A percentile compares a stretch with the other conserved stretches of the same genome.
Conservation (phyloP, 2,888 invertebrate species). For the Trachelus tabidus region DNA sequence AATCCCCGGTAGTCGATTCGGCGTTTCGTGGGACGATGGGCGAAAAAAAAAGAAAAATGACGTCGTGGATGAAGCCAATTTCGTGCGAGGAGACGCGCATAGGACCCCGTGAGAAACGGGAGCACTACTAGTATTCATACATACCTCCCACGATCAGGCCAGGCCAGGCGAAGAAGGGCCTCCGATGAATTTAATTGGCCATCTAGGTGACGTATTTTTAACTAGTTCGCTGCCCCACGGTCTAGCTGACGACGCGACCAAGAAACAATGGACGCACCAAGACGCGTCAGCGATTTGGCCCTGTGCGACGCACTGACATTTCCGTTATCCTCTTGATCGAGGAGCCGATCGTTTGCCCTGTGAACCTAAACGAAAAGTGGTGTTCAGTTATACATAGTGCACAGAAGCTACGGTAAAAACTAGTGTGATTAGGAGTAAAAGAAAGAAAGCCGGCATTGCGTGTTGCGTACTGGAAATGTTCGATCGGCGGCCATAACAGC, state of each 20-base stretch:
- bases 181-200: constrained; percentile 34
- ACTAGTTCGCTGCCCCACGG: neutral
- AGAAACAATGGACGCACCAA: neutral
- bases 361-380: neutral
- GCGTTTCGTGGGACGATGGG: neutral
- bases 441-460: neutral
- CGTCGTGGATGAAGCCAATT: neutral
- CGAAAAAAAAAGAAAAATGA: neutral
- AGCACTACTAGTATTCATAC: neutral
- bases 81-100: neutral
- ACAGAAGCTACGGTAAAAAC: neutral
- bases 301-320: neutral
- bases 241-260: neutral
- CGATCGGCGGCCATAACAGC: neutral
- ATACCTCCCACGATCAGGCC: constrained; percentile 5
- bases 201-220: constrained; percentile 13
- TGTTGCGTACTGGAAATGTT: neutral
- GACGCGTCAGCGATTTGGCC: neutral
- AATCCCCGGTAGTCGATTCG: neutral
- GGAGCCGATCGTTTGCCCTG: neutral
- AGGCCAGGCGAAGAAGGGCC: constrained; percentile 20
- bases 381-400: neutral
- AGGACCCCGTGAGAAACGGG: neutral
- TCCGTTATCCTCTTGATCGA: neutral
- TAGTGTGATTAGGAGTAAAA: neutral